Evolutionary conservation across 2,797 vertebrate species (phyloP).

Genomic region (Takifugu rubripes): DNA sequence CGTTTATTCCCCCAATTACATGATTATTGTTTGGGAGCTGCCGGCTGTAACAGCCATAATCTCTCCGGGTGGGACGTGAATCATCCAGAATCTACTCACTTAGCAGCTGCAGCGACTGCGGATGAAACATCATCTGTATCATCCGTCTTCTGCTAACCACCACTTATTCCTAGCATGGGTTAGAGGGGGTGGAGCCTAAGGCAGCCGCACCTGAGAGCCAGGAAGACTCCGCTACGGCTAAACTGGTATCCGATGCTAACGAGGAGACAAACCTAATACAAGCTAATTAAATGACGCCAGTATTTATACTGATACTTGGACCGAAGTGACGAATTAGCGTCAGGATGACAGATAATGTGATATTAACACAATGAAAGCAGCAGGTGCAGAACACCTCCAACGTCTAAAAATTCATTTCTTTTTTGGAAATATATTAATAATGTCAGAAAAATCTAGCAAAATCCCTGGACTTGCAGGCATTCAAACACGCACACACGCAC

Average conservation of each 20-base stretch:
- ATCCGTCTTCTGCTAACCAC: neutral
- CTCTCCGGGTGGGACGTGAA: conserved; percentile 25
- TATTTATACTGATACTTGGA: too few relatives aligned
- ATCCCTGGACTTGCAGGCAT: too few relatives aligned
- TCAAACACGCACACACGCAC: too few relatives aligned
- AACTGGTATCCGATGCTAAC: too few relatives aligned
- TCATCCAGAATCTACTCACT: conserved; percentile 41
- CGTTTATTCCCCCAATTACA: neutral
- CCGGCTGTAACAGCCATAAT: conserved; percentile 25
- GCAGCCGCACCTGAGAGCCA: too few relatives aligned
- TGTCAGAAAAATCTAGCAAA: conserved; percentile 20
- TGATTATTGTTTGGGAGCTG: conserved; percentile 11
- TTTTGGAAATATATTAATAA: conserved; percentile 21
- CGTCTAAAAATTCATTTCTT: conserved; percentile 1
- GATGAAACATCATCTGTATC: conserved; percentile 8
- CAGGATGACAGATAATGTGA: neutral
- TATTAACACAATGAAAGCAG: neutral
- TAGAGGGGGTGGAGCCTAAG: too few relatives aligned
- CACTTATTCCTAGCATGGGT: neutral
- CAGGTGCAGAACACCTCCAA: neutral
- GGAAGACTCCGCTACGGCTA: too few relatives aligned
- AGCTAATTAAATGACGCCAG: too few relatives aligned
- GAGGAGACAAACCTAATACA: too few relatives aligned
- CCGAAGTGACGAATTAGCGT: too few relatives aligned
- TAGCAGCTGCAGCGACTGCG: conserved; percentile 29